These are phyloP conservation scores for Dasypogon diadema DNA, from an alignment of 2,888 invertebrate genomes.

Conservation along the genomic window DNA sequence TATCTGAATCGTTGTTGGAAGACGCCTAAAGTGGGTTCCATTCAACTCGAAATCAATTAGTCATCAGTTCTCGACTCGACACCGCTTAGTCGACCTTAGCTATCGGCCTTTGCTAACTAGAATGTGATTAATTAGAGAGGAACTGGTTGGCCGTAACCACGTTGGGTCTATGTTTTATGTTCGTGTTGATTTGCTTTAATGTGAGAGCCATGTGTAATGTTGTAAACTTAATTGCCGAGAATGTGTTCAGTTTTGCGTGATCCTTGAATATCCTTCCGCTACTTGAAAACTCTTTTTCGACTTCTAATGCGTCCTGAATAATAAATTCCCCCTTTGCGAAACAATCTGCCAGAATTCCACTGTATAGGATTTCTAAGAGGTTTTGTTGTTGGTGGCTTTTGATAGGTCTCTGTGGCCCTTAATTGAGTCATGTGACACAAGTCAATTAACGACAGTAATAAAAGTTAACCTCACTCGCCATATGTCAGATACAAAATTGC, in stretches of 20 bases:
- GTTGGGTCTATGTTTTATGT: background rate
- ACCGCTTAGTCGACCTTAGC: slow-evolving; percentile 31
- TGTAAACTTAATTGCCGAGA: slow-evolving; percentile 43
- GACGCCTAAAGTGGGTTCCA: slow-evolving; percentile 35
- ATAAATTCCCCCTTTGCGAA: slow-evolving; percentile 22
- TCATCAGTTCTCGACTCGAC: slow-evolving; percentile 23
- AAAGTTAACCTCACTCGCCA: background rate
- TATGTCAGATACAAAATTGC: background rate
- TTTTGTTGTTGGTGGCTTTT: slow-evolving; percentile 26
- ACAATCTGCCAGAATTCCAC: too few relatives aligned
- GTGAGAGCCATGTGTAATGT: slow-evolving; percentile 36
- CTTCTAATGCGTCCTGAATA: slow-evolving; percentile 5
- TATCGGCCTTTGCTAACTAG: slow-evolving; percentile 40
- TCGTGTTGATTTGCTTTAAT: slow-evolving; percentile 28
- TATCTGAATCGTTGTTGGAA: slow-evolving; percentile 34
- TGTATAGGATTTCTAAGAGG: background rate
- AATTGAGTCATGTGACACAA: slow-evolving; percentile 31
- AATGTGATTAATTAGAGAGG: slow-evolving; percentile 48
- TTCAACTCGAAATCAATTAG: slow-evolving; percentile 36
- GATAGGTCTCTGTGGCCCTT: background rate
- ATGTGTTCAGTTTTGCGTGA: slow-evolving; percentile 35
- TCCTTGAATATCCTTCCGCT: slow-evolving; percentile 37
- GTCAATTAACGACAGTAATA: slow-evolving; percentile 25
- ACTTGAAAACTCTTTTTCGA: slow-evolving; percentile 22
- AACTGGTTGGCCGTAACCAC: slow-evolving; percentile 12